Evolutionary conservation across 2,113 vertebrate species (phyloP).

Genomic region (Gymnobelideus leadbeateri): DNA sequence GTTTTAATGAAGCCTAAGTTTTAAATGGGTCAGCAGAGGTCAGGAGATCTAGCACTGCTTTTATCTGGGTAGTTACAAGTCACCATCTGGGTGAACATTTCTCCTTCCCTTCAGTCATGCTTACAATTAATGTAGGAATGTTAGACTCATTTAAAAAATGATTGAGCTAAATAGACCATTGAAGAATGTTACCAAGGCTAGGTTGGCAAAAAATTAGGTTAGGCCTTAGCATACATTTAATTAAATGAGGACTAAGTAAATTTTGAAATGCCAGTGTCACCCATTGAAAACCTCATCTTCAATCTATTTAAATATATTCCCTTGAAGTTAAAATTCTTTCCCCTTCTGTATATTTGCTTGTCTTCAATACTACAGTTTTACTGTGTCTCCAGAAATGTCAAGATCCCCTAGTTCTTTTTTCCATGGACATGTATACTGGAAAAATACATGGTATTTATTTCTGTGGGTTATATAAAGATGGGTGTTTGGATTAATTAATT

Average conservation of each 20-base stretch:
- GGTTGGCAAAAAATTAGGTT: slow-evolving; percentile 19
- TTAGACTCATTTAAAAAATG: slow-evolving; percentile 12
- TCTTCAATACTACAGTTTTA: slow-evolving; percentile 18
- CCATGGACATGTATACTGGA: slow-evolving; percentile 36
- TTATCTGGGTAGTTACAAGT: slow-evolving; percentile 43
- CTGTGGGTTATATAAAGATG: slow-evolving; percentile 67
- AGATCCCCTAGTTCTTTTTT: slow-evolving; percentile 73
- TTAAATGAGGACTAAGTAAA: neutral
- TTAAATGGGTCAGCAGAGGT: slow-evolving; percentile 29
- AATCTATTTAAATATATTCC: slow-evolving; percentile 1
- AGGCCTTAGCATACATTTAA: neutral
- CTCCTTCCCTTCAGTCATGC: slow-evolving; percentile 6
- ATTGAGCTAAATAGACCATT: neutral
- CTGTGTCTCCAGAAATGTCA: slow-evolving; percentile 67
- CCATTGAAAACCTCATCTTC: neutral
- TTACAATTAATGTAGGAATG: slow-evolving; percentile 20
- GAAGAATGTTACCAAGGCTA: neutral
- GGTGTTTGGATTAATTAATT: slow-evolving; percentile 50
- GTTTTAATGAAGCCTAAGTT: neutral
- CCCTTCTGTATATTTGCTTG: slow-evolving; percentile 16
- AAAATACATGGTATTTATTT: slow-evolving; percentile 62
- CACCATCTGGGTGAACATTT: slow-evolving; percentile 11
- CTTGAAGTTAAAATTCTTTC: slow-evolving; percentile 33
- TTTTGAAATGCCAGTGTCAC: neutral
- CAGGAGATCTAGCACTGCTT: neutral